Evolutionary conservation across 1,140 invertebrate genomes (phyloP), one percentile per base, ranked within the genome.

Genomic region (Phocides pigmalion): DNA sequence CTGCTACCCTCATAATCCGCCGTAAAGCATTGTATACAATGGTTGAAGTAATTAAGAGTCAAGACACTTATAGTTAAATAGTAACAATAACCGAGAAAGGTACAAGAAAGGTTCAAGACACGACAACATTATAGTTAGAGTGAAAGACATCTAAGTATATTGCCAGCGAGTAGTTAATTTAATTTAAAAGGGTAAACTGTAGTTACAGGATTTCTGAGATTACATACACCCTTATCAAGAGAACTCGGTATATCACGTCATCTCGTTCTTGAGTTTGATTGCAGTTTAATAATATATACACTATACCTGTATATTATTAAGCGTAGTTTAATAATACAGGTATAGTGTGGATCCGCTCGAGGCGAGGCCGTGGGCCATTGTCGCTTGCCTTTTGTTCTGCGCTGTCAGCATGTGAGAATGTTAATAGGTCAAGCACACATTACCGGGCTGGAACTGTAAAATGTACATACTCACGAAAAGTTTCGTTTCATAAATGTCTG

Each of bases 351-450:
- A 37, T 46, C 19, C 32, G 42, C 61, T 44, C 62, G 25, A 62
- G 53, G 53, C 73, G 69, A 76, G 73, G 68, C 68, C 68, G 47
- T n/a, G 12, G 25, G 63, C 72, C 54, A 76, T 79, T 79, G 76
- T 79, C 67, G 67, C 53, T 70, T 63, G 72, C 58, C 76, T 79
- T 74, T 79, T 79, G 76, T 79, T 63, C 65, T 51, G 39, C 56
- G 51, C 16, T 59, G 67, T 62, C 58, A 59, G 62, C 62, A 41
- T 50, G 53, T 58, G 54, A 62, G 63, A 72, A 70, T 68, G 68
- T 74, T 73, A 68, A 71, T 74, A 72, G 76, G 76, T 79, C 74
- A 76, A 72, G 67, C 70, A 67, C 65, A 73, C 63, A 72, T 70
- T 72, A 70, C 56, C 9, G 9, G 14, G 54, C 22, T 58, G 54